Percentiles rank a stretch among this genome's conserved stretches.
phyloP scores from a whole-genome alignment of 1,140 invertebrate species.

The Portunus trituberculatus region DNA sequence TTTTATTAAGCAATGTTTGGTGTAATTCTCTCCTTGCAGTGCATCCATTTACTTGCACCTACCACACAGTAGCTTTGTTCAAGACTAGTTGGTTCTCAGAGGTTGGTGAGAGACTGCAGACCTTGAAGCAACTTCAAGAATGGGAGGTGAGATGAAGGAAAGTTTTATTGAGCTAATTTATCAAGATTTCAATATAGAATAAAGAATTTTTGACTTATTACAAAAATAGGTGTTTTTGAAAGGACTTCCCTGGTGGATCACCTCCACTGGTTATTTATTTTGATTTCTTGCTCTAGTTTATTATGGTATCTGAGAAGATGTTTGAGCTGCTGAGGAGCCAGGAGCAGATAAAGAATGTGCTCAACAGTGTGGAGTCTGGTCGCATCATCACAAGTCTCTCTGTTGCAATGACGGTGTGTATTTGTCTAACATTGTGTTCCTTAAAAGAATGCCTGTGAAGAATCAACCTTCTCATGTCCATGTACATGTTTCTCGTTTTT shows the following conservation, averaged over 20 bases:
- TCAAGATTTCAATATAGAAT: too few species aligned
- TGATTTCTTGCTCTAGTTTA: constrained; percentile 4
- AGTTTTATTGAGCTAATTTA: neutral
- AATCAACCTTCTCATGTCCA: too few species aligned
- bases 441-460: too few species aligned
- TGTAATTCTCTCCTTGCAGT: neutral
- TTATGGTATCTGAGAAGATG: constrained; percentile 5
- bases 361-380: constrained; percentile 21
- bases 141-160: neutral
- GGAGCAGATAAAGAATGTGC: neutral
- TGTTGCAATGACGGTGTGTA: neutral
- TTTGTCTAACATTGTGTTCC: too few species aligned
- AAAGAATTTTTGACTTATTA: too few species aligned
- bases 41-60: neutral
- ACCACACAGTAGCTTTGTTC: neutral
- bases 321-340: neutral
- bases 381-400: neutral
- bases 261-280: neutral
- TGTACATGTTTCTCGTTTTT: too few species aligned
- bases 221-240: too few species aligned
- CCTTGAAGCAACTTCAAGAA: neutral
- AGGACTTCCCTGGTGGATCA: too few species aligned
- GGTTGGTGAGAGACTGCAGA: neutral
- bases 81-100: neutral
- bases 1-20: neutral